Base-by-base conservation (phyloP, 1,140 invertebrate species). In the Eumeta japonica region DNA sequence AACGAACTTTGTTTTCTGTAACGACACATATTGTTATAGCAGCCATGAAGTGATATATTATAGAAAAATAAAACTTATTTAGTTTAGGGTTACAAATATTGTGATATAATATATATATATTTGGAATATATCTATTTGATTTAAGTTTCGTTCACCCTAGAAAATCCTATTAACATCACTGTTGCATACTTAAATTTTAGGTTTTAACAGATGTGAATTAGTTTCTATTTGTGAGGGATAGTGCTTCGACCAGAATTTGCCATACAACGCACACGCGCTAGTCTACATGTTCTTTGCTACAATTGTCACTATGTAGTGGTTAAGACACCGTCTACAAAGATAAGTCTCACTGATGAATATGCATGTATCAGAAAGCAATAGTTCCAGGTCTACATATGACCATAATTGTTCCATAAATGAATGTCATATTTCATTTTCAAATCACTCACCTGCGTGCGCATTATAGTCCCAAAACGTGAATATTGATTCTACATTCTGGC, bases 321-420 rank as follows among this genome's bases (percentile, higher is more conserved):
- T 28, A 3, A 38, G 16, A 27, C 36, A 38, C 1, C 36, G 14
- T 10, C 4, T 15, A 13, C 14, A 12, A 3, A 27, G 28, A 17
- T 30, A 28, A 2, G 36, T 16, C n/a, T 38, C 36, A 38, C 36
- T 38, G 3, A 38, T 28, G 20, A 30, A 38, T 11, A 28, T 38
- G 11, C 31, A 11, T 7, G 18, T 17, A 12, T 38, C 36, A 1
- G 4, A 3, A 3, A 28, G 28, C 14, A 38, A 30, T 10, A 38
- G 17, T 19, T 38, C 36, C 28, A 19, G 2, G 16, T 38, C 36
- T 3, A 19, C 36, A 12, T 28, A 38, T n/a, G 11, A 38, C 36
- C 27, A 30, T n/a, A 4, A 17, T 10, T 30, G 16, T 3, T 38
- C 36, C 14, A 7, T 11, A 30, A 27, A 38, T n/a, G 31, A 38